A percentile compares a stretch with the other conserved stretches of the same genome.
These are phyloP conservation scores for Rhagoletis zephyria DNA, from an alignment of 1,140 invertebrate species.

Conservation along the genomic window DNA sequence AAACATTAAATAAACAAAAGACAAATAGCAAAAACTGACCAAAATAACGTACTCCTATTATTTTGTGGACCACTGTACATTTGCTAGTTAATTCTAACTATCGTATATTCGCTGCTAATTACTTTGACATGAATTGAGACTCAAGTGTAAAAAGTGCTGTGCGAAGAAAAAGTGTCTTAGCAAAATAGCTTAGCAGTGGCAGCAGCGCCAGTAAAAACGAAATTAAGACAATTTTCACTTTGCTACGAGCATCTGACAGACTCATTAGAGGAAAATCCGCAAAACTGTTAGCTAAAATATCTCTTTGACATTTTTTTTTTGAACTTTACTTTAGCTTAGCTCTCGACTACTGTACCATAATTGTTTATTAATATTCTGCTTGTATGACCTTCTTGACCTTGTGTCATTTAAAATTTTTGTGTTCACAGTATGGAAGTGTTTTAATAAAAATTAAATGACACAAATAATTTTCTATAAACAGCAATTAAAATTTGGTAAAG, in stretches of 20 bases:
- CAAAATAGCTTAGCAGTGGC: background rate
- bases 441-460: no score
- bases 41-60: no score
- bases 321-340: no score
- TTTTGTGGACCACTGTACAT: no score
- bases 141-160: background rate
- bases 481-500: no score
- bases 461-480: no score
- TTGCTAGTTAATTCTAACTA: background rate
- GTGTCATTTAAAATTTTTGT: no score
- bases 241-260: background rate
- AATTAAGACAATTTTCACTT: background rate
- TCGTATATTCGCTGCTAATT: background rate
- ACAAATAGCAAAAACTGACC: no score
- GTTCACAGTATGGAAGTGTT: no score
- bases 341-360: background rate
- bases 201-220: background rate
- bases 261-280: background rate
- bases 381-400: no score
- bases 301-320: background rate
- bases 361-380: background rate
- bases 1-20: no score
- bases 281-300: background rate
- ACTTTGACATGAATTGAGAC: background rate
- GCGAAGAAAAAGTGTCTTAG: no score